Conservation (phyloP, 2,113 vertebrate species). For the Proterorhinus semilunaris region DNA sequence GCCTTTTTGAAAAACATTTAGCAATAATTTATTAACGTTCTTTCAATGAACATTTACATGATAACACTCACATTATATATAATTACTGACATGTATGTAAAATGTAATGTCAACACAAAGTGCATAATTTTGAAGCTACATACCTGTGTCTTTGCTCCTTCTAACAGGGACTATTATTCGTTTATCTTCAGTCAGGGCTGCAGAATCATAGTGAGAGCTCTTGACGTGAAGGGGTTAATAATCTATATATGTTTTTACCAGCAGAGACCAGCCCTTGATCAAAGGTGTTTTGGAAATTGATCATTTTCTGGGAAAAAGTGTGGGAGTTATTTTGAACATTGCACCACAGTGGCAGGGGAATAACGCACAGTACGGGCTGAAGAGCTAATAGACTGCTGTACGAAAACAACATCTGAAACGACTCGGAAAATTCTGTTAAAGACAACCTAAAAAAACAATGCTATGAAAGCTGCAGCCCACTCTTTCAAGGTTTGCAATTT, state of each 20-base stretch:
- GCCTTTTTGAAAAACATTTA: too few species aligned
- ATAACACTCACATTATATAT: too few species aligned
- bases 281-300: slow-evolving; percentile 65
- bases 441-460: background rate
- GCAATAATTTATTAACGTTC: too few species aligned
- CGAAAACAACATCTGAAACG: slow-evolving; percentile 49
- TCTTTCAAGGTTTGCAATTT: slow-evolving; percentile 24
- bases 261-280: slow-evolving; percentile 27
- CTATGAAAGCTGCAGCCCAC: background rate
- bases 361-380: slow-evolving; percentile 52
- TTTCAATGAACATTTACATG: too few species aligned
- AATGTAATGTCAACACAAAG: background rate
- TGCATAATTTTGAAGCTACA: slow-evolving; percentile 12
- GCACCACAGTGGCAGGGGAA: slow-evolving; percentile 65
- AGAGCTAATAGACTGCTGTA: slow-evolving; percentile 18
- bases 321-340: slow-evolving; percentile 58
- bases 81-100: too few species aligned
- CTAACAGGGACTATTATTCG: slow-evolving; percentile 7
- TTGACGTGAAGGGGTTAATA: slow-evolving; percentile 71
- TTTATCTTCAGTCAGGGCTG: slow-evolving; percentile 20
- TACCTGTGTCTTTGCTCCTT: slow-evolving; percentile 53
- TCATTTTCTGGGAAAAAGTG: slow-evolving; percentile 58
- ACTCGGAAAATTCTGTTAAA: slow-evolving; percentile 46
- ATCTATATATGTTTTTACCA: slow-evolving; percentile 51
- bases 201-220: slow-evolving; percentile 51